Evolutionary conservation across 2,797 vertebrate species (phyloP), one percentile per base, ranked within the genome.

Genomic region (Malurus splendens): DNA sequence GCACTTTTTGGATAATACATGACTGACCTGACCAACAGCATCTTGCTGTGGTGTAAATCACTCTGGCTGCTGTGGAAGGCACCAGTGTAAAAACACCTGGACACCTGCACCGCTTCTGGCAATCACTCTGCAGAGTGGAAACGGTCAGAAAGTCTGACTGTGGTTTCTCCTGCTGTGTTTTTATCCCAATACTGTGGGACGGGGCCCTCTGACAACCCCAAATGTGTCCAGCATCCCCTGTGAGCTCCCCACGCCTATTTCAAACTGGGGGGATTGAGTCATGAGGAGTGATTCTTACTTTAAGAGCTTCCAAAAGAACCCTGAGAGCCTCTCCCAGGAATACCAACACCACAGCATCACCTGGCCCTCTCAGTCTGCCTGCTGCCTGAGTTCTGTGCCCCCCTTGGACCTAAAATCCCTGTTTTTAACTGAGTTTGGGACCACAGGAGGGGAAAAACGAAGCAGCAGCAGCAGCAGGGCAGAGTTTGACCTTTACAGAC

Each of bases 41-140:
- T 36, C 66, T 82, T 65, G 36, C 59, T 78, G 36, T 36, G 48
- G n/a, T 38, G 62, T 71, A 72, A 81, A 86, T 41, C 87, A 80
- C 20, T 12, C 47, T 32, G 33, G 20, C 78, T 70, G 30, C 17
- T 70, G 56, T 54, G 50, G 61, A 66, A 91, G 45, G 32, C n/a
- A 38, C 17, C 24, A 5, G 44, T 32, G 66, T 41, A 70, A 86
- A 88, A 91, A 22, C 27, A 22, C 71, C 41, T 42, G 44, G 55
- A 70, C 59, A 70, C 36, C 64, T 73, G 56, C 48, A 64, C 52
- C n/a, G 47, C 33, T 73, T 39, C 55, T 0, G 1, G 71, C 28
- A 80, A 60, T 77, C 71, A 55, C 32, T 67, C 39, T 39, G 39
- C 33, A 38, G 61, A 86, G 33, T 7, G n/a, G 39, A 86, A 66